Conservation (phyloP, 2,888 invertebrate genomes). For the Antitype chi region DNA sequence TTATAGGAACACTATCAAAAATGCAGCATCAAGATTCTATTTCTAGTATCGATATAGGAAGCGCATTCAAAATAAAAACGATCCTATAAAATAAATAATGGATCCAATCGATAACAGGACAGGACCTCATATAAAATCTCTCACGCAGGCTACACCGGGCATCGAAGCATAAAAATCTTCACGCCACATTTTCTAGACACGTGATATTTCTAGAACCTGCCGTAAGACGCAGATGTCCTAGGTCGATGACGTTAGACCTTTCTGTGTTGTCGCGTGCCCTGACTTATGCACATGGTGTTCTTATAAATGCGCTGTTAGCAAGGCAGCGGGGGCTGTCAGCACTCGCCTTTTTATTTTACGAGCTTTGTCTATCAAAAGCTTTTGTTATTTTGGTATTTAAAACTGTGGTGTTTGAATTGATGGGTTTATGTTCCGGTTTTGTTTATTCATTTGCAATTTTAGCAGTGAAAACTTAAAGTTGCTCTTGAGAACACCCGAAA, state of each 20-base stretch:
- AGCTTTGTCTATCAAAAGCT: conserved; percentile 66
- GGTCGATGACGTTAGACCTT: conserved; percentile 88
- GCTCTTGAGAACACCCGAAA: not conserved
- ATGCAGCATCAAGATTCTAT: not conserved
- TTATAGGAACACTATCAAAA: not conserved
- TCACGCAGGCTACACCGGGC: conserved; percentile 55
- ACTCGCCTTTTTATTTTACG: conserved; percentile 68
- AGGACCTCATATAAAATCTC: conserved; percentile 55
- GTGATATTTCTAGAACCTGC: conserved; percentile 69
- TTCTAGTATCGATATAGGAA: conserved; percentile 22
- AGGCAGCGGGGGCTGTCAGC: conserved; percentile 74
- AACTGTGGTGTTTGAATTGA: conserved; percentile 13
- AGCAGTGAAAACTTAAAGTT: not conserved
- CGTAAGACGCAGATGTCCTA: conserved; percentile 80
- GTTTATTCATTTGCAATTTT: conserved; percentile 7
- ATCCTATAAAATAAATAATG: conserved; percentile 31
- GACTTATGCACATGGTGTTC: conserved; percentile 73
- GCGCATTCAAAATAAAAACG: conserved; percentile 27
- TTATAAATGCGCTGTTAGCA: conserved; percentile 72
- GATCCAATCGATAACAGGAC: conserved; percentile 41
- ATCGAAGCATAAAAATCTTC: conserved; percentile 56
- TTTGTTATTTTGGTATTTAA: conserved; percentile 33
- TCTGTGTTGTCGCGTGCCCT: conserved; percentile 83
- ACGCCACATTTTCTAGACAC: conserved; percentile 61
- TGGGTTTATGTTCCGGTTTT: conserved; percentile 9